Evolutionary conservation across 2,113 vertebrate genomes (phyloP), one percentile per base, ranked within the genome.

Genomic region (Hassar affinis): DNA sequence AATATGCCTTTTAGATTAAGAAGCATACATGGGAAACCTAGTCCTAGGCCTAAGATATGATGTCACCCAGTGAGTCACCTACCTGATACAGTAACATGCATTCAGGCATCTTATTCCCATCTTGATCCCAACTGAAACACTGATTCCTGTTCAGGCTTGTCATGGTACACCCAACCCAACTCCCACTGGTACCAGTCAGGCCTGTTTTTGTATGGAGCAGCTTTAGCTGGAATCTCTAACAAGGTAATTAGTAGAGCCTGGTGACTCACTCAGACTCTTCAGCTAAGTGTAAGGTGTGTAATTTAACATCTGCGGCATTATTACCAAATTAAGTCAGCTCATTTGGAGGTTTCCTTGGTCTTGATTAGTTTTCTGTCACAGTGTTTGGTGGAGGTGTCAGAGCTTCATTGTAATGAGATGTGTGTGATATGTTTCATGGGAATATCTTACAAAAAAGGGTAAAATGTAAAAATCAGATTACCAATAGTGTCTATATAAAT

Each of bases 81-180:
- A 61, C 61, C 72, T 72, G 66, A 75, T 72, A 81, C 22, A 12
- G n/a, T 81, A 62, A 54, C 49, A 64, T 45, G 71, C 42, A 74
- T 64, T 61, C 12, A 45, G 27, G 27, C 49, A 66, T 62, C 51
- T 75, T 27, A 35, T 52, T 47, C 45, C 75, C 52, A 56, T 51
- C 30, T 59, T 49, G 62, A 82, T 79, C 66, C 75, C 59, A 56
- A 79, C 84, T 84, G 87, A 78, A 81, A 56, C 62, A 42, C 17
- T 1, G 51, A 45, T 18, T 84, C 82, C 45, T 84, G 87, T 85
- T 84, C 79, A 86, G 87, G 79, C 85, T 88, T 86, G 87, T 72
- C 42, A 22, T 25, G 49, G 84, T 75, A 69, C 69, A 84, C 74
- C 15, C 17, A 79, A 47, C 56, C 59, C 75, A 82, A 66, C 75